phyloP scores from a whole-genome alignment of 2,113 vertebrate species.

The Pseudopodoces humilis region DNA sequence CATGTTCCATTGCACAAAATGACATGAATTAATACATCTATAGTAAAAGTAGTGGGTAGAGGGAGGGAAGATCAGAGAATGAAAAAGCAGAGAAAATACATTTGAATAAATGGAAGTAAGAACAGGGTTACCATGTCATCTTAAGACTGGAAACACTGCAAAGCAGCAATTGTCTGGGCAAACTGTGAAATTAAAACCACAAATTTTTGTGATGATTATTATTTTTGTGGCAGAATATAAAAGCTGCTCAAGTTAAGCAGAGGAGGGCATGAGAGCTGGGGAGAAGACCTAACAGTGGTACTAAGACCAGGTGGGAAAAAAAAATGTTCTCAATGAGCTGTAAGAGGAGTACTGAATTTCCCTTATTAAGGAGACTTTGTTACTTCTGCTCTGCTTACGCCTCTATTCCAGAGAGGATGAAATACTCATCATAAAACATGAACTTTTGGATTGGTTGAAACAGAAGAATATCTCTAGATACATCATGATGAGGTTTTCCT shows the following conservation, averaged over 20 bases:
- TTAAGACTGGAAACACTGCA: not conserved
- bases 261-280: not conserved
- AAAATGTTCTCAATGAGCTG: not conserved
- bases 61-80: not conserved
- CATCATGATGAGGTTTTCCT: rapidly evolving
- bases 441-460: not conserved
- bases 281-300: not conserved
- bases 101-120: not conserved
- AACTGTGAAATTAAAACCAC: not conserved
- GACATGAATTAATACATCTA: not conserved
- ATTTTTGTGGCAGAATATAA: not conserved
- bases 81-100: not conserved
- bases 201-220: not conserved
- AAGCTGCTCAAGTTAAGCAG: not conserved
- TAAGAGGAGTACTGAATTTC: not conserved
- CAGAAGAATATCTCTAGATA: not conserved
- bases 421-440: not conserved
- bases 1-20: not conserved
- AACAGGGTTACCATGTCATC: rapidly evolving
- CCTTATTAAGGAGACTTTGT: not conserved
- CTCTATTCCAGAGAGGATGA: not conserved
- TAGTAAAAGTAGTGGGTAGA: not conserved
- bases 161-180: not conserved
- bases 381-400: not conserved
- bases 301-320: rapidly evolving